Conservation (phyloP, 1,140 invertebrate genomes). For the Physella acuta region DNA sequence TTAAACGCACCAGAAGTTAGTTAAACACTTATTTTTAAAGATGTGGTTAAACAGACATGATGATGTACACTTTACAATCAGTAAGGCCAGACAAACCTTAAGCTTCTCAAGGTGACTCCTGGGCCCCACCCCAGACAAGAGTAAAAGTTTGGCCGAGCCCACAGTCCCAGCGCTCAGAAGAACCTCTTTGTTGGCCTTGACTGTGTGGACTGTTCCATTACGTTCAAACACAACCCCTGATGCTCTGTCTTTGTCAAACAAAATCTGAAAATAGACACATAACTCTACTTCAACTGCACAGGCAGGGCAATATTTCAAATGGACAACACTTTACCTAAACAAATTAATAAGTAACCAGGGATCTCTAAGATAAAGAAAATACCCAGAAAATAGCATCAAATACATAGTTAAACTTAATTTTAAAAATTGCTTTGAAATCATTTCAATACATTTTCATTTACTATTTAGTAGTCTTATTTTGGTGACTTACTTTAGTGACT, state of each 20-base stretch:
- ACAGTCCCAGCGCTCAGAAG: conserved; percentile 79
- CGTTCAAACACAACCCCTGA: conserved; percentile 50
- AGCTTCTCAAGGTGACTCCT: conserved; percentile 35
- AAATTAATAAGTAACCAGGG: too few relatives aligned
- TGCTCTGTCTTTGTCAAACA: conserved; percentile 37
- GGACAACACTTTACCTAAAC: not conserved
- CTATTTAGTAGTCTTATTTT: too few relatives aligned
- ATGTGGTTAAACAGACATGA: too few relatives aligned
- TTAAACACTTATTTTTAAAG: too few relatives aligned
- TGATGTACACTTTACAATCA: too few relatives aligned
- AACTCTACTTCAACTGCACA: too few relatives aligned
- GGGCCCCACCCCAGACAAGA: conserved; percentile 88
- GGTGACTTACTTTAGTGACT: too few relatives aligned
- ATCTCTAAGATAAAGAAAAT: not conserved
- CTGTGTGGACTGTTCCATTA: conserved; percentile 60
- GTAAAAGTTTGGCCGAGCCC: conserved; percentile 84
- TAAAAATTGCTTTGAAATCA: too few relatives aligned
- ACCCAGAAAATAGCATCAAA: not conserved
- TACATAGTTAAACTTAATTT: too few relatives aligned
- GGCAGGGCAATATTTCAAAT: not conserved
- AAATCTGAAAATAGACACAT: conserved; percentile 32
- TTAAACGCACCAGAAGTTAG: too few relatives aligned
- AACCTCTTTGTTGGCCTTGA: conserved; percentile 77
- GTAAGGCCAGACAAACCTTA: conserved; percentile 24
- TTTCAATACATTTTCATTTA: too few relatives aligned